Conservation (phyloP, 1,140 invertebrate genomes). For the Zophobas atratus region DNA sequence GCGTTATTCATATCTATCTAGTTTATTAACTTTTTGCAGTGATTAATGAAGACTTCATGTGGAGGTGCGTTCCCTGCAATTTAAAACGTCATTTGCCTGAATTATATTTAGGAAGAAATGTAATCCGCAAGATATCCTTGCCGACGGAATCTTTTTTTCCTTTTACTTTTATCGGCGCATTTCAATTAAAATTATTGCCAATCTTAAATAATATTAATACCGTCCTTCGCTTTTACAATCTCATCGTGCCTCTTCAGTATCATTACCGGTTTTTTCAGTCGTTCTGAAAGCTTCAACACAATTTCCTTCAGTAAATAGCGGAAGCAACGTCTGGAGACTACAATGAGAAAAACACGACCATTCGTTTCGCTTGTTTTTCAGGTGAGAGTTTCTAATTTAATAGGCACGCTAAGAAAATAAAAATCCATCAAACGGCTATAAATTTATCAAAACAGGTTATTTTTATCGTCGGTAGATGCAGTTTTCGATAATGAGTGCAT, state of each 20-base stretch:
- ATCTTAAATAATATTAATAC: slow-evolving; percentile 37
- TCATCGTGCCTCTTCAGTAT: slow-evolving; percentile 36
- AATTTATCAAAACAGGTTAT: slow-evolving; percentile 21
- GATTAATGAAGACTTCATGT: neutral
- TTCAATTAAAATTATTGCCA: slow-evolving; percentile 41
- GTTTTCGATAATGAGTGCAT: slow-evolving; percentile 10
- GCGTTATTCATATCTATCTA: no score
- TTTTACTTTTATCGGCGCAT: slow-evolving; percentile 36
- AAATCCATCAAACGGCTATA: slow-evolving; percentile 13
- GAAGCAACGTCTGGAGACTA: slow-evolving; percentile 15
- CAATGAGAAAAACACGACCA: slow-evolving; percentile 2
- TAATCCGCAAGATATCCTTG: slow-evolving; percentile 33
- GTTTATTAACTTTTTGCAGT: neutral
- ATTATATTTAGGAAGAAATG: slow-evolving; percentile 35
- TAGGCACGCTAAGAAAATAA: neutral
- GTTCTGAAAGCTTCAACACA: slow-evolving; percentile 29
- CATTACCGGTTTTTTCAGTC: slow-evolving; percentile 37
- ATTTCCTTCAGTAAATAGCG: slow-evolving; percentile 28
- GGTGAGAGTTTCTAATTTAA: slow-evolving; percentile 30
- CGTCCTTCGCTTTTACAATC: slow-evolving; percentile 42
- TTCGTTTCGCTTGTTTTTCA: slow-evolving; percentile 17
- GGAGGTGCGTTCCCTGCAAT: neutral
- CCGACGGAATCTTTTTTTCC: slow-evolving; percentile 24
- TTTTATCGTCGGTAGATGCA: slow-evolving; percentile 17
- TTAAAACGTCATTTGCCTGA: neutral